phyloP scores from a whole-genome alignment of 2,888 invertebrate genomes.

The Noctuana brunneofusca region DNA sequence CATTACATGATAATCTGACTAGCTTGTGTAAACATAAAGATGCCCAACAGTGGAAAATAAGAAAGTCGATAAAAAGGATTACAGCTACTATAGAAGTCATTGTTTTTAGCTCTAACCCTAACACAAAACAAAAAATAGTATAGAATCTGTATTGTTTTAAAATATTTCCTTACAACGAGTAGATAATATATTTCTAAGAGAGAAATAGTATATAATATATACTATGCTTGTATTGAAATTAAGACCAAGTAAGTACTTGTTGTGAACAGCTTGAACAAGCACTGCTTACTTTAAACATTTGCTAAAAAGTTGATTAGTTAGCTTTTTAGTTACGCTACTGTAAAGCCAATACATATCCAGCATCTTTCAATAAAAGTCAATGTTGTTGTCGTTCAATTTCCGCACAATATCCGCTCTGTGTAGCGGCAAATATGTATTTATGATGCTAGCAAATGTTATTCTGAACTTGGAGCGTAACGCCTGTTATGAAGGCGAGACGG shows the following conservation, averaged over 20 bases:
- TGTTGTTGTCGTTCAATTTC: slow-evolving; percentile 35
- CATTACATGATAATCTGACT: no score
- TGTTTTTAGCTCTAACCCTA: no score
- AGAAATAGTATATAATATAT: not conserved
- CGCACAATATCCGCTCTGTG: slow-evolving; percentile 33
- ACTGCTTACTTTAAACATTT: no score
- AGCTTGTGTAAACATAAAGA: no score
- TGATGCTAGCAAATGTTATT: slow-evolving; percentile 31
- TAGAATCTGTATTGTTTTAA: not conserved
- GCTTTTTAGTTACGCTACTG: slow-evolving; percentile 5
- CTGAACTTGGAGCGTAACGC: slow-evolving; percentile 18
- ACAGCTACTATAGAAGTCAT: no score
- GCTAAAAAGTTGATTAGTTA: no score
- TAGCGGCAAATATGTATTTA: slow-evolving; percentile 34
- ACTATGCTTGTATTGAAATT: not conserved
- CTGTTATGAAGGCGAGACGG: slow-evolving; percentile 6
- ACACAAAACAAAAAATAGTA: not conserved
- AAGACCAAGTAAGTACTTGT: not conserved
- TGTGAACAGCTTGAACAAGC: not conserved
- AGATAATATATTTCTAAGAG: not conserved
- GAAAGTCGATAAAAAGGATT: no score
- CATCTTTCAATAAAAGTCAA: slow-evolving; percentile 32
- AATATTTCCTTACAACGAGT: not conserved
- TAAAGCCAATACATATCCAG: slow-evolving; percentile 18
- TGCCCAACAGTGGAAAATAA: no score